Evolutionary conservation across 2,797 vertebrate genomes (phyloP).

Genomic region (Trichosurus vulpecula): DNA sequence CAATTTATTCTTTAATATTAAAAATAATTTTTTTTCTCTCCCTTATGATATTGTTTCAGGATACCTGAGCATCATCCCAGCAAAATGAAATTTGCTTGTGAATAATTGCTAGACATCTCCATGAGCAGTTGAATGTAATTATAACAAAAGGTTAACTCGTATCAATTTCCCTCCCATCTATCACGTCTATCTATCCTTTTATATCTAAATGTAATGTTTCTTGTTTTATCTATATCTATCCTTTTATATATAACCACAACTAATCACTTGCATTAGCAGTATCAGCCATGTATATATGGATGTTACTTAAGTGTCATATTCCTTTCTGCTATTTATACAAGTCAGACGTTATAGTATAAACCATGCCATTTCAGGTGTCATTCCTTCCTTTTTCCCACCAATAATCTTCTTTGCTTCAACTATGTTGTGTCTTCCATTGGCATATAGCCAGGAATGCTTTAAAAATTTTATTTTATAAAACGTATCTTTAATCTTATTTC

Average conservation of each 20-base stretch:
- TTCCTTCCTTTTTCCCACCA: not conserved
- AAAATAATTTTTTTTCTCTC: not conserved
- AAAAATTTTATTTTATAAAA: not conserved
- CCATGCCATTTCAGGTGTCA: too few species aligned
- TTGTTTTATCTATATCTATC: too few species aligned
- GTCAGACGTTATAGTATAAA: too few species aligned
- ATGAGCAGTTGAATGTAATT: not conserved
- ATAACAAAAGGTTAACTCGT: not conserved
- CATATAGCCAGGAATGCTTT: not conserved
- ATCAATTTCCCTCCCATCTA: too few species aligned
- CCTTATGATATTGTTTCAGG: not conserved
- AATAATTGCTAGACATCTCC: not conserved
- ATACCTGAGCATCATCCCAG: not conserved
- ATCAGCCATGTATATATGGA: too few species aligned
- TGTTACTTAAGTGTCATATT: too few species aligned
- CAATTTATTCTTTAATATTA: slow-evolving; percentile 34
- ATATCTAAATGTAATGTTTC: too few species aligned
- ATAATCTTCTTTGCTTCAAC: not conserved
- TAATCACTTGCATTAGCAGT: too few species aligned
- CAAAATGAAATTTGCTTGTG: not conserved
- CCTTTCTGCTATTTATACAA: too few species aligned
- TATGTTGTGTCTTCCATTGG: slow-evolving; percentile 9
- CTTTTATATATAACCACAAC: too few species aligned
- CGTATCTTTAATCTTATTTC: slow-evolving; percentile 25
- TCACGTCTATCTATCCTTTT: too few species aligned